phyloP scores from a whole-genome alignment of 1,140 invertebrate genomes.

The Leptinotarsa undecemlineata region DNA sequence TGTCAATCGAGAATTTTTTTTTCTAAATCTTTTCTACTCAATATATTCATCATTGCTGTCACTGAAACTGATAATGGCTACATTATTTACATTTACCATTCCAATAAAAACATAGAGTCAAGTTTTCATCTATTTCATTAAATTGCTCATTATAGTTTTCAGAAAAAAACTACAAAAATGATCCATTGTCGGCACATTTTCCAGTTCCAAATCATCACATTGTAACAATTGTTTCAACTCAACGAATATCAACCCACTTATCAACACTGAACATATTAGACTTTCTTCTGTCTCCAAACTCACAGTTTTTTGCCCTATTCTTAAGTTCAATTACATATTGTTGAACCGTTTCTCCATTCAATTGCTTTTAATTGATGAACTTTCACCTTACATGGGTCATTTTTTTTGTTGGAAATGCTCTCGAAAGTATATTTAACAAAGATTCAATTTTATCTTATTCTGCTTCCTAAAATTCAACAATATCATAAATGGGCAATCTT shows the following conservation, averaged over 20 bases:
- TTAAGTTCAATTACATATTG: conserved; percentile 30
- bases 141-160: too few species aligned
- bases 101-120: too few species aligned
- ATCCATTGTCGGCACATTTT: neutral
- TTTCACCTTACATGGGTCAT: neutral
- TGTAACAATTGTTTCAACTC: neutral
- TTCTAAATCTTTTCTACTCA: neutral
- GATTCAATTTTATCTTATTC: neutral
- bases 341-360: conserved; percentile 18
- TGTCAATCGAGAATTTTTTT: too few species aligned
- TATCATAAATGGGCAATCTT: conserved; percentile 39
- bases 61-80: neutral
- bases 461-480: neutral
- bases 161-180: too few species aligned
- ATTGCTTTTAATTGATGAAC: conserved; percentile 23
- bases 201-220: conserved; percentile 3
- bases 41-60: too few species aligned
- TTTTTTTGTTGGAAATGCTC: neutral
- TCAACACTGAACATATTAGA: neutral
- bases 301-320: conserved; percentile 20
- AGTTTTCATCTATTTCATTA: too few species aligned
- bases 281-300: conserved; percentile 11
- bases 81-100: neutral
- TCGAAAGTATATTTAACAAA: neutral
- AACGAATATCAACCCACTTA: neutral